Evolutionary conservation across 2,888 invertebrate genomes (phyloP), one percentile per base, ranked within the genome.

Genomic region (Melinaea menophilus): DNA sequence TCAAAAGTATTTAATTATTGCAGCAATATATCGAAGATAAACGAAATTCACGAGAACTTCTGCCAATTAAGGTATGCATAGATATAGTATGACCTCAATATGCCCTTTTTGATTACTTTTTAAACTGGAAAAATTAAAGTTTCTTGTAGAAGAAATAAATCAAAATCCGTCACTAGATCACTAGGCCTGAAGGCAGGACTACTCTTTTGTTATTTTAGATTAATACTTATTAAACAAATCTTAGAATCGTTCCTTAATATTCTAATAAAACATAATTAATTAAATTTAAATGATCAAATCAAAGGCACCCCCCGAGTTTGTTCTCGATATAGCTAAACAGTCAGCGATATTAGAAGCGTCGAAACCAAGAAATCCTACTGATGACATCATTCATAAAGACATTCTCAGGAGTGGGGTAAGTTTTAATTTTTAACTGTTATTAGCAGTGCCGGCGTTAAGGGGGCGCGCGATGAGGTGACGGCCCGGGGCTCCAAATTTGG

Each of bases 241-340:
- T 22, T 22, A 22, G 22, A 22, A 22, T 22, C 22, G 1, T 22
- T 22, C 22, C 22, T 22, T 22, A 22, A 22, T 22, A 22, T 22
- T 22, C 22, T 22, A 22, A 22, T 22, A 22, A 22, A 22, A 22
- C 22, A 22, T 22, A 22, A 22, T 56, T 58, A 22, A 22, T 51
- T 3, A 31, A 54, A n/a, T 46, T 58, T 12, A 46, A 22, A 35
- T 55, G 22, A 22, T 22, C 22, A 11, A 3, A 51, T 61, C 59
- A 13, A 69, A 87, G 87, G 87, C 85, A 5, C 69, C 85, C 2
- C 79, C 83, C 9, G 82, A 85, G 61, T 55, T 84, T 33, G 87
- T 86, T 3, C 35, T 84, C 51, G 73, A 76, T 3, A 71, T 85
- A 1, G 85, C 84, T 0, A 79, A 78, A 59, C 66, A 80, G 58